Evolutionary conservation across 2,113 vertebrate species (phyloP).

Genomic region (Oncorhynchus mykiss): DNA sequence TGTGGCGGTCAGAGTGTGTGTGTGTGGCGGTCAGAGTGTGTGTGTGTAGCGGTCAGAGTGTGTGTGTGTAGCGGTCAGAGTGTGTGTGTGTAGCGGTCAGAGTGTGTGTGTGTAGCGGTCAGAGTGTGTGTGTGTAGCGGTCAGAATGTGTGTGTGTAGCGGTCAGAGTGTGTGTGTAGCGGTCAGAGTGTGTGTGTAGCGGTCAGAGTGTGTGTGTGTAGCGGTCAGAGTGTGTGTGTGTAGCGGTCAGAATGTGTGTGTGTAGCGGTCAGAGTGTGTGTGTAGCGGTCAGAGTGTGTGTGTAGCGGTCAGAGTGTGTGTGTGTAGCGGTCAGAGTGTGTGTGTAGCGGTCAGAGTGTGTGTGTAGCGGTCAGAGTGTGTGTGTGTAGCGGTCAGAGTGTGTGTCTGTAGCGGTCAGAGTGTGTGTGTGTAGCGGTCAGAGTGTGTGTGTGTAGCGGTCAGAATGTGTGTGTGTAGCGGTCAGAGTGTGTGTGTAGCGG

Average conservation of each 20-base stretch:
- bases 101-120: background rate
- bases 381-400: background rate
- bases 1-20: no score
- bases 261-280: background rate
- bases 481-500: background rate
- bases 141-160: constrained; percentile 22
- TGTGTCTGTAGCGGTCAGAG: constrained; percentile 15
- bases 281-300: no score
- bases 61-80: background rate
- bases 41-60: background rate
- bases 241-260: constrained; percentile 2
- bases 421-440: background rate
- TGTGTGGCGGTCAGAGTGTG: constrained; percentile 8
- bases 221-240: constrained; percentile 17
- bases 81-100: constrained; percentile 19
- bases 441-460: background rate
- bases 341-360: no score
- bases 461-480: constrained; percentile 22
- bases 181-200: no score
- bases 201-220: background rate
- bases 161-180: background rate
- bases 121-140: background rate
- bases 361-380: background rate
- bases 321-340: constrained; percentile 8
- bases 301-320: no score